phyloP scores from a whole-genome alignment of 23 tunicate genomes.

The Ciona savignyi region DNA sequence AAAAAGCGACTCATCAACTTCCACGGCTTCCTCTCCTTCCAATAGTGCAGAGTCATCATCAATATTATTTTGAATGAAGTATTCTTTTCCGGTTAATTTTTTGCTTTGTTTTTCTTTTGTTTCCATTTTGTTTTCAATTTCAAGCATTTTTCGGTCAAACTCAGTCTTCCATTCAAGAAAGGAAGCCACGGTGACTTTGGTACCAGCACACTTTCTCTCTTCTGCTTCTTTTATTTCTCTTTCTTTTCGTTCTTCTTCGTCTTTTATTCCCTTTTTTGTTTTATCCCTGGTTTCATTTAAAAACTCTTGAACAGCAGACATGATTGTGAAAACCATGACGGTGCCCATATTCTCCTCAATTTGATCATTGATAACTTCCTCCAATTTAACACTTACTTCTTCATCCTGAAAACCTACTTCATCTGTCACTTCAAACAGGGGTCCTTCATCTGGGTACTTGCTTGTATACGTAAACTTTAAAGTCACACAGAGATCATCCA shows the following conservation, averaged over 20 bases:
- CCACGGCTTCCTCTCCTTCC: conserved; percentile 80
- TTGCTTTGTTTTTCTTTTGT: conserved; percentile 23
- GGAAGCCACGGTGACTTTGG: conserved; percentile 79
- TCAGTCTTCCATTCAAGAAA: conserved; percentile 83
- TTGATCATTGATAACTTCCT: conserved; percentile 28
- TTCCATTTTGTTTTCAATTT: conserved; percentile 22
- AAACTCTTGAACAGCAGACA: conserved; percentile 79
- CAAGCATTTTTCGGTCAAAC: conserved; percentile 76
- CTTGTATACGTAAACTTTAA: conserved; percentile 52
- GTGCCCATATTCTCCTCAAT: conserved; percentile 74
- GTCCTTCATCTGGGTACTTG: conserved; percentile 81
- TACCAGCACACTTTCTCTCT: conserved; percentile 88
- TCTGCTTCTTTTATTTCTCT: conserved; percentile 72
- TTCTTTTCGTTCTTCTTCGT: conserved; percentile 71
- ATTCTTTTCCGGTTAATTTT: conserved; percentile 72
- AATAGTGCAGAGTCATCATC: conserved; percentile 55
- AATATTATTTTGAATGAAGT: conserved; percentile 49
- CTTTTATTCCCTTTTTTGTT: conserved; percentile 22
- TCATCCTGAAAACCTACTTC: conserved; percentile 42
- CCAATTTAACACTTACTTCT: conserved; percentile 12
- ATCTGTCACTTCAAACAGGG: conserved; percentile 59
- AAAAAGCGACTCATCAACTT: conserved; percentile 94
- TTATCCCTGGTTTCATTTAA: conserved; percentile 56
- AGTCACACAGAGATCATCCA: conserved; percentile 15
- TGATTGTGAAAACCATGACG: conserved; percentile 84